A percentile compares a stretch with the other conserved stretches of the same genome.
These are phyloP conservation scores for Syrmaticus mikado DNA, from an alignment of 2,113 vertebrate species.

Conservation along the genomic window DNA sequence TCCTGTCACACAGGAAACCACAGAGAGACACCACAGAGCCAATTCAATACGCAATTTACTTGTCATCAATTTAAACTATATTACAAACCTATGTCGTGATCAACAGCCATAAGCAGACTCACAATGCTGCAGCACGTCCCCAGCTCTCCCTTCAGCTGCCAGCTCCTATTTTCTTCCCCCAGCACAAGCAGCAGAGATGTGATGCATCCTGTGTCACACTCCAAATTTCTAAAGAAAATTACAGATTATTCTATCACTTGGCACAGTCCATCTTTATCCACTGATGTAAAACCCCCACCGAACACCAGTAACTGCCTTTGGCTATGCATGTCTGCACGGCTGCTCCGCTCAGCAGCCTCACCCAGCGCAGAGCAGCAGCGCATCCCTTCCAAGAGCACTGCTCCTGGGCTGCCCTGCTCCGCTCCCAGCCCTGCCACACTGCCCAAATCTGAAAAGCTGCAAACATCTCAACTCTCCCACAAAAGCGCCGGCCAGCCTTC, in stretches of 20 bases:
- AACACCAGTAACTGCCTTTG: not conserved
- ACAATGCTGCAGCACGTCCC: not conserved
- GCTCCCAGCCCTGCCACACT: not conserved
- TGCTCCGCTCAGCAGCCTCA: not conserved
- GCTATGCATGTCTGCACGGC: not conserved
- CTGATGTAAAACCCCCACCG: not conserved
- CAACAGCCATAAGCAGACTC: too few species aligned
- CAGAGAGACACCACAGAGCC: not conserved
- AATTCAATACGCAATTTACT: not conserved
- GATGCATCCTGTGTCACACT: accelerated
- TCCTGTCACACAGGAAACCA: not conserved
- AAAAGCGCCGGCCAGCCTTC: not conserved
- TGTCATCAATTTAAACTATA: not conserved
- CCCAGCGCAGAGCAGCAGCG: not conserved
- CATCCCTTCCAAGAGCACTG: not conserved
- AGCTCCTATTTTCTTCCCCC: not conserved
- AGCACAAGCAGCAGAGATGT: accelerated
- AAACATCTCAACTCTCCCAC: not conserved
- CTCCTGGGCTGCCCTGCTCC: not conserved
- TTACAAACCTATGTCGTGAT: not conserved
- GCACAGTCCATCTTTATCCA: not conserved
- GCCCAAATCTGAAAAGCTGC: not conserved
- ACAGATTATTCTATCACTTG: not conserved
- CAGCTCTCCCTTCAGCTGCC: not conserved
- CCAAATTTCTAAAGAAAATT: not conserved